These are phyloP conservation scores for Petaurus breviceps DNA, from an alignment of 2,113 vertebrate species.

Conservation along the genomic window DNA sequence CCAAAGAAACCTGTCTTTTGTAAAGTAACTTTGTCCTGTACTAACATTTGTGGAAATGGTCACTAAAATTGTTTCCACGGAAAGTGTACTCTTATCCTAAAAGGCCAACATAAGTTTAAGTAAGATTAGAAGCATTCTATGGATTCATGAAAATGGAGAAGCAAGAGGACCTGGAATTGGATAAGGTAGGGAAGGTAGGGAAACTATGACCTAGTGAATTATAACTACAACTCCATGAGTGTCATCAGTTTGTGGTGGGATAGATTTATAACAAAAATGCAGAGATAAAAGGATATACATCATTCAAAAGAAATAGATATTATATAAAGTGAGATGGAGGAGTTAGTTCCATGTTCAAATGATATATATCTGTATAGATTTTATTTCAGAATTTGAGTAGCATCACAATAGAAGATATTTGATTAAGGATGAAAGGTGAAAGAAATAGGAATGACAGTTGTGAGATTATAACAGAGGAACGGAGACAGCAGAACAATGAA, in stretches of 20 bases:
- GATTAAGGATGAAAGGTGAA: background rate
- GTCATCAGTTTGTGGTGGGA: background rate
- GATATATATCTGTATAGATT: background rate
- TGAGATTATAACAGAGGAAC: background rate
- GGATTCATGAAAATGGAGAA: background rate
- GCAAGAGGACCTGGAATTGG: background rate
- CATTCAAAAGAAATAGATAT: background rate
- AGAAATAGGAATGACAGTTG: background rate
- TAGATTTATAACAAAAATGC: background rate
- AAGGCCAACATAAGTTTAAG: background rate
- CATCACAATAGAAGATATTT: background rate
- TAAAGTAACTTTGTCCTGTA: background rate
- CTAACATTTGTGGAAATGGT: background rate
- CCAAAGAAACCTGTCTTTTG: background rate
- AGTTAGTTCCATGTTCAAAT: background rate
- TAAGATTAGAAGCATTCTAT: background rate
- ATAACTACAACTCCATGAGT: background rate
- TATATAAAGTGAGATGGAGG: background rate
- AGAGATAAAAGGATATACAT: background rate
- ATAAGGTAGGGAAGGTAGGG: background rate
- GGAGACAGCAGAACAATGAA: background rate
- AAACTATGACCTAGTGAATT: background rate
- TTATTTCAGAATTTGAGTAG: background rate
- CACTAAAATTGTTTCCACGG: background rate
- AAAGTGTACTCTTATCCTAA: background rate